Conservation (phyloP, 1,140 invertebrate species). For the Platyscapa corneri region DNA sequence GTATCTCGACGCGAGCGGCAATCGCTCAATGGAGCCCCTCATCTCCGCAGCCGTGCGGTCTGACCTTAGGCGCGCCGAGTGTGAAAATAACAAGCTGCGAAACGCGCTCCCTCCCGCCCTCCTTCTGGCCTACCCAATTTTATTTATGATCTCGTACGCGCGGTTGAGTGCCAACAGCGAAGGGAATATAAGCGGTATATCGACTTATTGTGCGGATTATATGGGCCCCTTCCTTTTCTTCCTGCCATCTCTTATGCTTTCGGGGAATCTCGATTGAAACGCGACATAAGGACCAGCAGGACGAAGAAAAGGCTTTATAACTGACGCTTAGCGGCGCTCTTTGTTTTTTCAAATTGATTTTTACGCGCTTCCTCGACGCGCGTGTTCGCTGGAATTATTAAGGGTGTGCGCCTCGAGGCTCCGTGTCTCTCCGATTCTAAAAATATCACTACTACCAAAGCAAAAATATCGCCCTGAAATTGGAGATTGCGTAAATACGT, state of each 20-base stretch:
- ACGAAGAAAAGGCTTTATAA: not conserved
- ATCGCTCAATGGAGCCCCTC: slow-evolving; percentile 33
- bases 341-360: not conserved
- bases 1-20: not conserved
- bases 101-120: not conserved
- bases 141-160: slow-evolving; percentile 55
- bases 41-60: slow-evolving; percentile 39
- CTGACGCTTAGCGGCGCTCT: not conserved
- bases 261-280: slow-evolving; percentile 14
- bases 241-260: not conserved
- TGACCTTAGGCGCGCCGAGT: slow-evolving; percentile 55
- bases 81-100: slow-evolving; percentile 68
- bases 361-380: not conserved
- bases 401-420: not conserved
- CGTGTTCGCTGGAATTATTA: not conserved
- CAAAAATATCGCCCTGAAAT: not conserved
- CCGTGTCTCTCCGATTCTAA: too few species aligned
- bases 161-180: not conserved
- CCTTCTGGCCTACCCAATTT: slow-evolving; percentile 60
- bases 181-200: slow-evolving; percentile 50
- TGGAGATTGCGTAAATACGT: not conserved
- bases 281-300: not conserved
- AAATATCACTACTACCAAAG: not conserved
- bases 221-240: not conserved
- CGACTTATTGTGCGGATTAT: slow-evolving; percentile 46